Percentiles rank a stretch among this genome's conserved stretches.
Evolutionary conservation across 2,113 vertebrate genomes (phyloP).

Genomic region (Numida meleagris): DNA sequence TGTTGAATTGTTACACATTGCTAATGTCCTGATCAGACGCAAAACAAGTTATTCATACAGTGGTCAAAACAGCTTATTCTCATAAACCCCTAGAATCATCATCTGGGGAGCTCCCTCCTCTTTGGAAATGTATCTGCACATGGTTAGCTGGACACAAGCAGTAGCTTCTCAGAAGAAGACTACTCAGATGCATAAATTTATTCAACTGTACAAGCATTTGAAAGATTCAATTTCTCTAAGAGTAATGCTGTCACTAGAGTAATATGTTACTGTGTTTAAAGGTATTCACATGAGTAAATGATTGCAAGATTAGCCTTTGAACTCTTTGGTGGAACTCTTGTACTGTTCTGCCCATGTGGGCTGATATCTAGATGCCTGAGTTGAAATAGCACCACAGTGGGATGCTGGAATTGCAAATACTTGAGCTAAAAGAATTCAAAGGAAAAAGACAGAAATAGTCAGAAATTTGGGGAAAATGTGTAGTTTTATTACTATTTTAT

Average conservation of each 20-base stretch:
- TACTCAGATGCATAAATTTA: background rate
- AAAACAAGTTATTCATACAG: background rate
- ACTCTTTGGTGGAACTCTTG: background rate
- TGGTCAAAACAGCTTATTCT: conserved; percentile 15
- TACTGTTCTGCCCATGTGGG: background rate
- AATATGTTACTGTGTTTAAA: background rate
- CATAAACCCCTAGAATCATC: background rate
- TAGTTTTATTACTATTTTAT: background rate
- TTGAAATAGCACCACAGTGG: background rate
- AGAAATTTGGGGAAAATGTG: rapidly evolving
- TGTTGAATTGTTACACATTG: background rate
- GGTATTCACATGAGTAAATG: background rate
- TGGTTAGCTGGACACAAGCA: background rate
- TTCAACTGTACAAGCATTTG: background rate
- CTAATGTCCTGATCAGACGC: background rate
- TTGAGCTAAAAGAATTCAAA: background rate
- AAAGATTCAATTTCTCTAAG: background rate
- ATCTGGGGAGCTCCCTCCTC: background rate
- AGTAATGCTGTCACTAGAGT: background rate
- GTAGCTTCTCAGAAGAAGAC: background rate
- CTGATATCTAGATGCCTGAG: background rate
- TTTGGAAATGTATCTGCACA: background rate
- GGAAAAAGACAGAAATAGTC: background rate
- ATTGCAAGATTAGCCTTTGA: background rate
- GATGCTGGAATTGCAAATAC: background rate